Percentiles rank a stretch among this genome's conserved stretches.
These are phyloP conservation scores for Sesia bembeciformis DNA, from an alignment of 2,888 invertebrate species.

Conservation along the genomic window DNA sequence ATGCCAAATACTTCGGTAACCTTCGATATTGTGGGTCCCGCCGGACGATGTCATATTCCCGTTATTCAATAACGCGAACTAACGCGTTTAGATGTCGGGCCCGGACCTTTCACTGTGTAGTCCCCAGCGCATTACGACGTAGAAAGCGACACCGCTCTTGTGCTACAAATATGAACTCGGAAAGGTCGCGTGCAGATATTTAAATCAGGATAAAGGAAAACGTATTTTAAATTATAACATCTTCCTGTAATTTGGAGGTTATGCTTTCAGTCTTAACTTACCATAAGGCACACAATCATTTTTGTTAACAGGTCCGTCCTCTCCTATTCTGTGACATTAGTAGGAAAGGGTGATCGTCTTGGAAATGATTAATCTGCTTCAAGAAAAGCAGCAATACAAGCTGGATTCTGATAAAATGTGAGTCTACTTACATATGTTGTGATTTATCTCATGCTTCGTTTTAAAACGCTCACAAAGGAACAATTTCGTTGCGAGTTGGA, in stretches of 20 bases:
- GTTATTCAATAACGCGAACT: constrained; percentile 63
- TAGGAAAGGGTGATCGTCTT: not conserved
- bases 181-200: constrained; percentile 29
- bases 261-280: not conserved
- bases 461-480: constrained; percentile 17
- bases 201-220: constrained; percentile 27
- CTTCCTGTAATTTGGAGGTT: not conserved
- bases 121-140: constrained; percentile 44
- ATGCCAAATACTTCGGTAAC: constrained; percentile 23
- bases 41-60: constrained; percentile 49
- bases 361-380: not conserved
- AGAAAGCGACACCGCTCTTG: constrained; percentile 8
- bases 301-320: not conserved
- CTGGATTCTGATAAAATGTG: not conserved
- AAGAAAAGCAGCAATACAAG: not conserved
- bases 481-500: constrained; percentile 14
- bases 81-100: constrained; percentile 51
- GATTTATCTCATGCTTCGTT: constrained; percentile 7
- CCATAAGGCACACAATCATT: not conserved
- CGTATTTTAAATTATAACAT: not conserved
- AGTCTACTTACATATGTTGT: not conserved
- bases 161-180: constrained; percentile 23
- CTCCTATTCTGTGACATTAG: not conserved
- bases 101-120: constrained; percentile 39
- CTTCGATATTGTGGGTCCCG: constrained; percentile 21